Evolutionary conservation across 2,888 invertebrate genomes (phyloP).

Genomic region (Endomychus coccineus): DNA sequence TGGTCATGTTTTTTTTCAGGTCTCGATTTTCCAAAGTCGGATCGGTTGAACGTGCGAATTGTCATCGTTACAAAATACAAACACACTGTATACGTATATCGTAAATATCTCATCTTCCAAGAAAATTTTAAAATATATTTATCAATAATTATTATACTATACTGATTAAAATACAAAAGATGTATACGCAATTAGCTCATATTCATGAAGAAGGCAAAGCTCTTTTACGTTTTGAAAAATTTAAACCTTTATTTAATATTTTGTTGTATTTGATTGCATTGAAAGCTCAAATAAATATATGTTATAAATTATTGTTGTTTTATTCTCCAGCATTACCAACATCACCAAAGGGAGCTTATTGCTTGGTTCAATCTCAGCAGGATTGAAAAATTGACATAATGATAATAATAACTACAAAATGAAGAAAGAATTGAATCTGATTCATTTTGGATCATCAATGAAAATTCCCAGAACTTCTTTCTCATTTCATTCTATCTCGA

Average conservation of each 20-base stretch:
- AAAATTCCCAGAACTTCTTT: no score
- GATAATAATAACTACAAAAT: no score
- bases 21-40: no score
- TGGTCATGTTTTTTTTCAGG: conserved; percentile 30
- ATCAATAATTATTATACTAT: conserved; percentile 48
- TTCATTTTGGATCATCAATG: no score
- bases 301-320: conserved; percentile 52
- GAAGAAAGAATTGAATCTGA: no score
- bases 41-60: no score
- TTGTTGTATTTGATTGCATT: conserved; percentile 81
- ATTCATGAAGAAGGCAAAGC: conserved; percentile 56
- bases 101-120: conserved; percentile 56
- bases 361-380: no score
- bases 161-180: conserved; percentile 59
- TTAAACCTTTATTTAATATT: conserved; percentile 71
- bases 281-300: conserved; percentile 83
- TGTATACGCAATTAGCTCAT: conserved; percentile 68
- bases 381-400: no score
- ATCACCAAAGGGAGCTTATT: no score
- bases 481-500: no score
- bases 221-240: conserved; percentile 70
- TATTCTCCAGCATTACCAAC: no score
- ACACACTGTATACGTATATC: conserved; percentile 71
- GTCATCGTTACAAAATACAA: conserved; percentile 43
- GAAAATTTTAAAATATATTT: conserved; percentile 46